These are phyloP conservation scores for Falco berigora DNA, from an alignment of 2,797 vertebrate species.

Conservation along the genomic window DNA sequence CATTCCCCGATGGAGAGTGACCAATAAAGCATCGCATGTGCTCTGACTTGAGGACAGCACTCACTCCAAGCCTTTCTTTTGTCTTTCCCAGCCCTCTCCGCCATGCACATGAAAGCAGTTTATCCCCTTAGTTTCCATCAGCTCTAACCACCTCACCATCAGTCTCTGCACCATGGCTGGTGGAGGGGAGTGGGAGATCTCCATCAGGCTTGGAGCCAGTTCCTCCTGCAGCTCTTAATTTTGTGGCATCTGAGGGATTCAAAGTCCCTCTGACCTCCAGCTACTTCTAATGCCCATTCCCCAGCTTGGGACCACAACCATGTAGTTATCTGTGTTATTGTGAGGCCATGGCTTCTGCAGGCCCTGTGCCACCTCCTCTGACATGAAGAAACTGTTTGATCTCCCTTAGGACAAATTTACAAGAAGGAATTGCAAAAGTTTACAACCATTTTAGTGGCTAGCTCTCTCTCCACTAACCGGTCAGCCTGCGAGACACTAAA, in stretches of 20 bases:
- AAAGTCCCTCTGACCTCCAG: neutral
- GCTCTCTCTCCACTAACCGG: neutral
- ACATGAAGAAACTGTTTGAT: neutral
- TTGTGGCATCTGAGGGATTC: neutral
- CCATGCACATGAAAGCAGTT: neutral
- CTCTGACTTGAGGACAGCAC: neutral
- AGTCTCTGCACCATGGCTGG: neutral
- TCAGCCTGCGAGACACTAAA: neutral
- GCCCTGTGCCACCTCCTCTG: neutral
- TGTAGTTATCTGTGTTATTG: rapidly evolving
- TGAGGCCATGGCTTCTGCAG: neutral
- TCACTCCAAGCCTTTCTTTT: neutral
- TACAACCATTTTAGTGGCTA: neutral
- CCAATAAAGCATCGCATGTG: rapidly evolving
- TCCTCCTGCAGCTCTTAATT: neutral
- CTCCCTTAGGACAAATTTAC: neutral
- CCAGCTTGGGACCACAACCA: neutral
- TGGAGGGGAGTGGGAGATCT: neutral
- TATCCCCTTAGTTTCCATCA: neutral
- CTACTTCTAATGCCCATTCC: neutral
- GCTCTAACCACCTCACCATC: neutral
- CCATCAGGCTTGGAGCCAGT: neutral
- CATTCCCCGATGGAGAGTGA: neutral
- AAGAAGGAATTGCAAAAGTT: neutral
- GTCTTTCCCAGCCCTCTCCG: neutral